Percentiles rank a stretch among this genome's conserved stretches.
These are phyloP conservation scores for Dysidea cf. avara DNA, from an alignment of 37 sponge, comb jelly and placozoan genomes.

Conservation along the genomic window DNA sequence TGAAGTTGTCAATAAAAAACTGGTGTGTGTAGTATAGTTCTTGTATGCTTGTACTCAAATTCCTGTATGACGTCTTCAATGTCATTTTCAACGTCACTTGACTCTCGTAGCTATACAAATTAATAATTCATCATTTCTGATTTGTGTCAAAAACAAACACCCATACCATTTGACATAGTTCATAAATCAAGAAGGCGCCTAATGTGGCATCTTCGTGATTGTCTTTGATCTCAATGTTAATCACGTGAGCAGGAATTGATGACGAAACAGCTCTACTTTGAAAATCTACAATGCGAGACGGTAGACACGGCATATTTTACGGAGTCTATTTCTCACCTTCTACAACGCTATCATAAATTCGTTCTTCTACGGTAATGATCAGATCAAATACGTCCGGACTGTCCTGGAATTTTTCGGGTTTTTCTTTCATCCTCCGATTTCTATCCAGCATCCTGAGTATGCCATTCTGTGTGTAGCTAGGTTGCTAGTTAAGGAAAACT, in stretches of 20 bases:
- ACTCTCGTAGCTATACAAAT: constrained; percentile 45
- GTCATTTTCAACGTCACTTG: constrained; percentile 81
- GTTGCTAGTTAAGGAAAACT: too few relatives aligned
- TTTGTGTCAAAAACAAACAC: background rate
- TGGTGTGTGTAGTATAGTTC: constrained; percentile 77
- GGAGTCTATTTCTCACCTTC: constrained; percentile 66
- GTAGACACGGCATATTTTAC: too few relatives aligned
- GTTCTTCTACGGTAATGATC: constrained; percentile 91
- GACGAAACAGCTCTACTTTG: constrained; percentile 37
- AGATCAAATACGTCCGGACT: constrained; percentile 75
- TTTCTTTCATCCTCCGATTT: constrained; percentile 87
- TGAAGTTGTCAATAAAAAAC: constrained; percentile 89
- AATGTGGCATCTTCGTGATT: constrained; percentile 98
- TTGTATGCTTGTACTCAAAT: constrained; percentile 68
- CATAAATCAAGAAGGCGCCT: constrained; percentile 84
- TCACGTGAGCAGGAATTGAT: constrained; percentile 77
- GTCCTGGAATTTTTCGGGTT: constrained; percentile 92
- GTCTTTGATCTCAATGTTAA: constrained; percentile 95
- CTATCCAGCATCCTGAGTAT: constrained; percentile 97
- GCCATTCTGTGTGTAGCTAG: constrained; percentile 95
- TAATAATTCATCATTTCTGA: background rate
- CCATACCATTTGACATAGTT: constrained; percentile 86
- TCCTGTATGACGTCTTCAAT: constrained; percentile 78
- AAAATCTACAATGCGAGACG: constrained; percentile 36
- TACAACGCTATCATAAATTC: constrained; percentile 93